A percentile compares a stretch with the other conserved stretches of the same genome.
phyloP scores from a whole-genome alignment of 2,113 vertebrate species.

The Gymnogyps californianus region DNA sequence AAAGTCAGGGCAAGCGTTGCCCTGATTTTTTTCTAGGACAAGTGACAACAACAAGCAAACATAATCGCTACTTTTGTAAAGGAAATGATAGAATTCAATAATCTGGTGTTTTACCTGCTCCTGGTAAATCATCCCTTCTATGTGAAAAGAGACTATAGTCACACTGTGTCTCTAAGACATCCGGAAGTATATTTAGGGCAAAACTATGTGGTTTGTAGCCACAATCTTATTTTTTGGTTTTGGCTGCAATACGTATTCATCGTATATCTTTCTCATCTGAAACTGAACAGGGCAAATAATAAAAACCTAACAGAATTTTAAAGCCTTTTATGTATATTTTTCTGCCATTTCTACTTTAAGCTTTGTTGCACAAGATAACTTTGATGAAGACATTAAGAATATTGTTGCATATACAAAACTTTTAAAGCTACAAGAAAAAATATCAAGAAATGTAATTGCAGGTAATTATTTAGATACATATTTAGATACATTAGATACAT shows the following conservation, averaged over 20 bases:
- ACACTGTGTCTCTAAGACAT: conserved; percentile 76
- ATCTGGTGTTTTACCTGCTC: conserved; percentile 63
- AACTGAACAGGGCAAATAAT: conserved; percentile 42
- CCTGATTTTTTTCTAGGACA: background rate
- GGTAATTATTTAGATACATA: background rate
- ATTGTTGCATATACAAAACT: background rate
- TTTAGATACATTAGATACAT: background rate
- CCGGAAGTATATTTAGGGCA: conserved; percentile 71
- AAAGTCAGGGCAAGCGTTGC: background rate
- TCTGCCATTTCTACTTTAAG: background rate
- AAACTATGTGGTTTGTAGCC: conserved; percentile 52
- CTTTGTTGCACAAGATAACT: background rate
- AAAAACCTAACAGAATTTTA: background rate
- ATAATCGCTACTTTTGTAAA: background rate
- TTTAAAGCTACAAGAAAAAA: background rate
- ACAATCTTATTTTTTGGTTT: conserved; percentile 8
- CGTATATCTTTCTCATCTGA: conserved; percentile 74
- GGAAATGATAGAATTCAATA: background rate
- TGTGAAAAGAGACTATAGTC: conserved; percentile 79
- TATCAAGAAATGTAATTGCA: background rate
- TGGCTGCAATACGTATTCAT: conserved; percentile 78
- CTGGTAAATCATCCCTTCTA: conserved; percentile 73
- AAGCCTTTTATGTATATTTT: background rate
- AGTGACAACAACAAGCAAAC: background rate
- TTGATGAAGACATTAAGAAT: background rate